Percentiles rank a stretch among this genome's conserved stretches.
These are phyloP conservation scores for Nomada goodeniana DNA, from an alignment of 2,888 invertebrate genomes.

Conservation along the genomic window DNA sequence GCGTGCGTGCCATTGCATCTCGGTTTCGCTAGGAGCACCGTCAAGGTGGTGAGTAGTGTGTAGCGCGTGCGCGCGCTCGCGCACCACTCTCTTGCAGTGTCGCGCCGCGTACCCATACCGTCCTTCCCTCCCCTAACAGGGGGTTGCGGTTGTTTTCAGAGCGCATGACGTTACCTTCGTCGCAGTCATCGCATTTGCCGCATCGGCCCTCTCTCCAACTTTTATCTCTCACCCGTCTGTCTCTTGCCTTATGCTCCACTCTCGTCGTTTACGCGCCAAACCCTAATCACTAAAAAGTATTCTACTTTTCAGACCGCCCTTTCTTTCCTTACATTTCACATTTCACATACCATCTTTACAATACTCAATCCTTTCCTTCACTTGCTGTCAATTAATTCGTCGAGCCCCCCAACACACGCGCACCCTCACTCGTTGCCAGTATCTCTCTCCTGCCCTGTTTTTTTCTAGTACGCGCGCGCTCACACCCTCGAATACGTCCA, in stretches of 20 bases:
- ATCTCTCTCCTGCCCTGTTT: too few species aligned
- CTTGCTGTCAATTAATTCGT: background rate
- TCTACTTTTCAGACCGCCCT: background rate
- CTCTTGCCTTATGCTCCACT: background rate
- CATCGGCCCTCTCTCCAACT: slow-evolving; percentile 75
- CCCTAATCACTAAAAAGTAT: background rate
- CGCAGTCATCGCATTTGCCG: slow-evolving; percentile 78
- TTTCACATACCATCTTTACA: background rate
- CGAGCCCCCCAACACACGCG: too few species aligned
- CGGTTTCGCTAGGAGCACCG: slow-evolving; percentile 7
- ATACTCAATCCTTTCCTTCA: background rate
- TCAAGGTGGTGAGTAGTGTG: background rate
- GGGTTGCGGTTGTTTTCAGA: slow-evolving; percentile 56
- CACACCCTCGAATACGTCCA: too few species aligned
- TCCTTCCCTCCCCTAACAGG: background rate
- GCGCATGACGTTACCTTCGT: slow-evolving; percentile 77
- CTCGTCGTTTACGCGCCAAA: background rate
- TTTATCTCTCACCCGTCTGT: slow-evolving; percentile 25
- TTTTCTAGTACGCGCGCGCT: too few species aligned
- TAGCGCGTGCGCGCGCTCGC: slow-evolving; percentile 30
- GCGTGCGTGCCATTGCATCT: slow-evolving; percentile 28
- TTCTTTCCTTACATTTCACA: background rate
- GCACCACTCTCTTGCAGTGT: background rate
- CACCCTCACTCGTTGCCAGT: too few species aligned
- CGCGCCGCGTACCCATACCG: slow-evolving; percentile 1